Percentiles rank a stretch among this genome's conserved stretches.
Conservation (phyloP, 2,113 vertebrate genomes). For the Ornithorhynchus anatinus region DNA sequence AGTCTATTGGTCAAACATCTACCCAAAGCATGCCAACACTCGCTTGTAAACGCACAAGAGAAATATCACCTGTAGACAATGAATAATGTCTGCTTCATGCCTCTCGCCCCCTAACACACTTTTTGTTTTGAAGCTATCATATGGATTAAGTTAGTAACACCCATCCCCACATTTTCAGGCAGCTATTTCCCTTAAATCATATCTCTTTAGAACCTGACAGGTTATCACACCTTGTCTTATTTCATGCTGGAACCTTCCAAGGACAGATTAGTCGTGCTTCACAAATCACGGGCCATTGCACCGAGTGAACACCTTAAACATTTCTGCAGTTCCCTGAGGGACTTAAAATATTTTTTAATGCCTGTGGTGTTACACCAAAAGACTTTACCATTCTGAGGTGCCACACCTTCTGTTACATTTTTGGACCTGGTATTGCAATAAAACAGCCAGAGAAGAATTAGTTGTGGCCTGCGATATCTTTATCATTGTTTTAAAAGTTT, state of each 20-base stretch:
- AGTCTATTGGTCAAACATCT: slow-evolving; percentile 74
- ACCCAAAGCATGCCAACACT: slow-evolving; percentile 60
- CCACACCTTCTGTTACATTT: slow-evolving; percentile 52
- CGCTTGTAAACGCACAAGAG: slow-evolving; percentile 66
- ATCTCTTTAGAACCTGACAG: slow-evolving; percentile 70
- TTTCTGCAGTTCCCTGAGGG: slow-evolving; percentile 59
- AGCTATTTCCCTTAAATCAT: slow-evolving; percentile 73
- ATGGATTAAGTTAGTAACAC: slow-evolving; percentile 88
- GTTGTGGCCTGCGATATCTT: slow-evolving; percentile 69
- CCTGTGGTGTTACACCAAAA: slow-evolving; percentile 42
- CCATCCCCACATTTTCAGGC: slow-evolving; percentile 70
- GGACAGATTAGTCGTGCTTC: slow-evolving; percentile 81
- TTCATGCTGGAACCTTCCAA: slow-evolving; percentile 79
- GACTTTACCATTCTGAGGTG: slow-evolving; percentile 45
- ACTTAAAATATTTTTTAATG: slow-evolving; percentile 56
- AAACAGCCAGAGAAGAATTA: slow-evolving; percentile 61
- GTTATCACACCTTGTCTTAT: slow-evolving; percentile 78
- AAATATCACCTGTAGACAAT: slow-evolving; percentile 76
- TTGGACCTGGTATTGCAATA: slow-evolving; percentile 65
- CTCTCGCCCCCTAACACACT: slow-evolving; percentile 64
- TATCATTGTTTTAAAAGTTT: slow-evolving; percentile 48
- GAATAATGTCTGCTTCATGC: slow-evolving; percentile 73
- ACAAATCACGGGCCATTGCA: slow-evolving; percentile 79
- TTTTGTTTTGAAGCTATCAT: slow-evolving; percentile 69
- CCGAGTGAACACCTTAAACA: slow-evolving; percentile 66